These are phyloP conservation scores for Chromobotia macracanthus DNA, from an alignment of 2,797 vertebrate species.

Conservation along the genomic window DNA sequence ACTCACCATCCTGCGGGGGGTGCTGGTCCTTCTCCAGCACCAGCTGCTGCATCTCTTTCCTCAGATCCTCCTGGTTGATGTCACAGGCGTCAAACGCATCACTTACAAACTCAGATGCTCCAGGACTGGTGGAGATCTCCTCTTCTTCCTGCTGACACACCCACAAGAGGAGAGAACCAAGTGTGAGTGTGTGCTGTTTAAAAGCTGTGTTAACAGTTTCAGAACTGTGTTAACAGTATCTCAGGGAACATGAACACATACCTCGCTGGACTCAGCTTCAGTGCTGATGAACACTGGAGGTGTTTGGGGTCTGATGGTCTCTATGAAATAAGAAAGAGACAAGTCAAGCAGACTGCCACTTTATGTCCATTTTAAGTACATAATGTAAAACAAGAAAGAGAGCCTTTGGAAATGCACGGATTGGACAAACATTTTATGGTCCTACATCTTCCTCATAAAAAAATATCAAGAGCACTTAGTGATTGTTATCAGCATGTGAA, in stretches of 20 bases:
- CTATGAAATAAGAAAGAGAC: conserved; percentile 60
- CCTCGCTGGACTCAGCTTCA: conserved; percentile 71
- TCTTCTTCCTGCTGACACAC: conserved; percentile 82
- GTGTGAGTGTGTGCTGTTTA: background rate
- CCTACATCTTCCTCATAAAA: too few relatives aligned
- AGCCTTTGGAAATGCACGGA: too few relatives aligned
- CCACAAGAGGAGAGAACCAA: background rate
- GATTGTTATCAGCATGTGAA: too few relatives aligned
- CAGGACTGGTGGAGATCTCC: conserved; percentile 94
- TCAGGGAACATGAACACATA: too few relatives aligned
- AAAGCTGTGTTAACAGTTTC: background rate
- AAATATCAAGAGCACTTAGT: too few relatives aligned
- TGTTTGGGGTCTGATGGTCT: conserved; percentile 78
- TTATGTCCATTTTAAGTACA: too few relatives aligned
- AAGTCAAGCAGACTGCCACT: too few relatives aligned
- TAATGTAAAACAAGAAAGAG: too few relatives aligned
- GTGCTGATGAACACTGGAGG: conserved; percentile 76
- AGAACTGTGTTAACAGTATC: too few relatives aligned
- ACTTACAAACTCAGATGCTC: conserved; percentile 95
- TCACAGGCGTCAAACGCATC: conserved; percentile 90
- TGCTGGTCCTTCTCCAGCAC: conserved; percentile 89
- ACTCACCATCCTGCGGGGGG: conserved; percentile 80
- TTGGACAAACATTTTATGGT: too few relatives aligned
- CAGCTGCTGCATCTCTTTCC: conserved; percentile 97
- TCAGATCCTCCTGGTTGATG: conserved; percentile 91